These are phyloP conservation scores for Pollenia griseotomentosa DNA, from an alignment of 2,888 invertebrate species.

Conservation along the genomic window DNA sequence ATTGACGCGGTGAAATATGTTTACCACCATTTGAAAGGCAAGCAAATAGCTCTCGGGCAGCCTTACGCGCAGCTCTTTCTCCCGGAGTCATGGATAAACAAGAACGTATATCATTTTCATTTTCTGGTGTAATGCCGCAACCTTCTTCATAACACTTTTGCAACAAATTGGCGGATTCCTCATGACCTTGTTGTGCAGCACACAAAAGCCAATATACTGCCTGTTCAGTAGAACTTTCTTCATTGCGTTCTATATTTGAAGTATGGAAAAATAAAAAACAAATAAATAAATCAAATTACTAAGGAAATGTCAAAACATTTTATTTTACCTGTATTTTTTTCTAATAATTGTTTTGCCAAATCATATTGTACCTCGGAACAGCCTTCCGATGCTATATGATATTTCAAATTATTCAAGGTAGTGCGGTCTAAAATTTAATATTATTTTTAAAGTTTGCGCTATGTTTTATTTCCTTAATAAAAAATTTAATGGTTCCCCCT, in stretches of 20 bases:
- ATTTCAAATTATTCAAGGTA: constrained; percentile 84
- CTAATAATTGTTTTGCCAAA: constrained; percentile 92
- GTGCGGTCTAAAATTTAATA: constrained; percentile 79
- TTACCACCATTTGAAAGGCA: constrained; percentile 94
- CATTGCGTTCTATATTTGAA: constrained; percentile 78
- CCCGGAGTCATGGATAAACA: constrained; percentile 93
- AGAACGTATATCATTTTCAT: constrained; percentile 89
- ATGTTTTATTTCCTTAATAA: background rate
- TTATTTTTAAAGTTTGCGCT: constrained; percentile 3
- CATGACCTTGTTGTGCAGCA: constrained; percentile 96
- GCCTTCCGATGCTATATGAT: constrained; percentile 93
- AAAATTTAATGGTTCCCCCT: background rate
- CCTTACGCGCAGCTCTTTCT: constrained; percentile 94
- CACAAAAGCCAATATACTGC: constrained; percentile 96
- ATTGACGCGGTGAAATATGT: constrained; percentile 93
- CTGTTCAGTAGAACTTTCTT: constrained; percentile 86
- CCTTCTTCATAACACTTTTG: constrained; percentile 87
- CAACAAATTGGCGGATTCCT: constrained; percentile 92
- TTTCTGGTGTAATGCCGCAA: constrained; percentile 90
- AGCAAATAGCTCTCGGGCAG: constrained; percentile 94
- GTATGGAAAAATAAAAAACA: background rate
- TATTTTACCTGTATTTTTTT: constrained; percentile 89
- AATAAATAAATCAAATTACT: background rate
- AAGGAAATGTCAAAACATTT: constrained; percentile 71
- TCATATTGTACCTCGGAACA: constrained; percentile 95